Percentiles rank a stretch among this genome's conserved stretches.
Evolutionary conservation across 2,888 invertebrate species (phyloP).

Genomic region (Archaeoteleia sp.): DNA sequence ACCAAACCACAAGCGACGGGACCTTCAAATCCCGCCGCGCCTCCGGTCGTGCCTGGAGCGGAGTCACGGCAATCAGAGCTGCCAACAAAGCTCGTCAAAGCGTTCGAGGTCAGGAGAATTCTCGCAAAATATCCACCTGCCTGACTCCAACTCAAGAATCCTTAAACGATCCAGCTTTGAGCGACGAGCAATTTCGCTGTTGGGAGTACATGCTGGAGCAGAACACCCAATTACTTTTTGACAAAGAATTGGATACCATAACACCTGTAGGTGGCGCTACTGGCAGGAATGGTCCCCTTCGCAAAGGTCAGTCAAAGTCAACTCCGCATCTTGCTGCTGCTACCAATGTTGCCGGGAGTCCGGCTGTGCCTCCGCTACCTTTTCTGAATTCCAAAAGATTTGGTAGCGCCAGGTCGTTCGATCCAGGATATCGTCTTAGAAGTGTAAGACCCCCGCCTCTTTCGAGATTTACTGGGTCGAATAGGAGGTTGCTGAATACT

Average conservation of each 20-base stretch:
- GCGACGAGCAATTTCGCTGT: constrained; percentile 92
- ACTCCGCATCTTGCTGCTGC: constrained; percentile 69
- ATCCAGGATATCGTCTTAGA: constrained; percentile 74
- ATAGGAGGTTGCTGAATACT: constrained; percentile 80
- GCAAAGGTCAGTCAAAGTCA: constrained; percentile 77
- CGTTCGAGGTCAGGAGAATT: constrained; percentile 66
- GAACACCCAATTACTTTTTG: constrained; percentile 90
- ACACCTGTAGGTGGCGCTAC: constrained; percentile 73
- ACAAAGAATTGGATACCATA: constrained; percentile 89
- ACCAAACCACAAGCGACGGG: constrained; percentile 77
- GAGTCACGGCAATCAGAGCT: constrained; percentile 64
- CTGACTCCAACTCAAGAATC: constrained; percentile 70
- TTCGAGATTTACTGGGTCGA: constrained; percentile 79
- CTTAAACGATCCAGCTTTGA: constrained; percentile 72
- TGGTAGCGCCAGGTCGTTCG: constrained; percentile 87
- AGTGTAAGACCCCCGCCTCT: constrained; percentile 70
- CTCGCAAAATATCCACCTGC: constrained; percentile 30
- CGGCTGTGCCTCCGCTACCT: constrained; percentile 64
- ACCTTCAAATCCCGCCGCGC: constrained; percentile 69
- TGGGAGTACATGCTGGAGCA: constrained; percentile 96
- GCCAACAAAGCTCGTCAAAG: constrained; percentile 66
- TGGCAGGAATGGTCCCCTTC: constrained; percentile 61
- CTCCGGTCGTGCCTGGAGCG: constrained; percentile 67
- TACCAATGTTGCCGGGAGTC: constrained; percentile 75
- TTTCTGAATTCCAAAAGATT: constrained; percentile 82